Conservation (phyloP, 2,797 vertebrate species). For the Triplophysa bombifrons region DNA sequence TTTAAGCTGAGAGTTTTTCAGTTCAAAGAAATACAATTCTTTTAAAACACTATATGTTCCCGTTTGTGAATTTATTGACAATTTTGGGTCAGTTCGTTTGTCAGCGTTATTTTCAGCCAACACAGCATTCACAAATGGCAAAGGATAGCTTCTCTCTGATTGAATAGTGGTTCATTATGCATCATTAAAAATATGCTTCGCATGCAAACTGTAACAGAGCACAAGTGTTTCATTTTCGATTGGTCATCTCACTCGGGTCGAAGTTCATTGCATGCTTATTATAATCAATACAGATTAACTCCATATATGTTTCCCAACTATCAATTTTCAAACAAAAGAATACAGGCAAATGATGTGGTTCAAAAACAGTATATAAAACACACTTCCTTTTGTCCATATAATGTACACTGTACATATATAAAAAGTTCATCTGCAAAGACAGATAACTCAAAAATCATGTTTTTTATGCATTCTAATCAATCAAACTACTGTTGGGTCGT, state of each 20-base stretch:
- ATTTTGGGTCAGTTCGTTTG: constrained; percentile 10
- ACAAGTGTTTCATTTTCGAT: constrained; percentile 3
- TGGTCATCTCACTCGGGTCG: constrained; percentile 17
- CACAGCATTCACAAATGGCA: constrained; percentile 37
- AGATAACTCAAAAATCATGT: too few relatives aligned
- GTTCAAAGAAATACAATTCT: background rate
- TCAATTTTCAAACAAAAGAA: too few relatives aligned
- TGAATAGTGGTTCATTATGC: constrained; percentile 39
- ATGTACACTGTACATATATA: too few relatives aligned
- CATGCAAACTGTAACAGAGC: constrained; percentile 8
- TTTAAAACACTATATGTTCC: background rate
- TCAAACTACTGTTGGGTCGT: too few relatives aligned
- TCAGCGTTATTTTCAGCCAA: constrained; percentile 40
- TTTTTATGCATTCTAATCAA: too few relatives aligned
- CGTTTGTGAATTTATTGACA: constrained; percentile 27
- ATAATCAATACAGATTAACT: background rate
- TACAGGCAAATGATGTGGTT: too few relatives aligned
- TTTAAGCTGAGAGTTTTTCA: background rate
- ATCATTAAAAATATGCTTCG: constrained; percentile 44
- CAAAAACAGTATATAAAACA: too few relatives aligned
- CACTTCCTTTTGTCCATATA: too few relatives aligned
- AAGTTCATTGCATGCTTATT: constrained; percentile 4
- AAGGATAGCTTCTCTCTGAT: constrained; percentile 25
- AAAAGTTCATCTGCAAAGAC: too few relatives aligned
- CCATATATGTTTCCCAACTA: background rate